Evolutionary conservation across 2,888 invertebrate genomes (phyloP), one percentile per base, ranked within the genome.

Genomic region (Ctena decussata): DNA sequence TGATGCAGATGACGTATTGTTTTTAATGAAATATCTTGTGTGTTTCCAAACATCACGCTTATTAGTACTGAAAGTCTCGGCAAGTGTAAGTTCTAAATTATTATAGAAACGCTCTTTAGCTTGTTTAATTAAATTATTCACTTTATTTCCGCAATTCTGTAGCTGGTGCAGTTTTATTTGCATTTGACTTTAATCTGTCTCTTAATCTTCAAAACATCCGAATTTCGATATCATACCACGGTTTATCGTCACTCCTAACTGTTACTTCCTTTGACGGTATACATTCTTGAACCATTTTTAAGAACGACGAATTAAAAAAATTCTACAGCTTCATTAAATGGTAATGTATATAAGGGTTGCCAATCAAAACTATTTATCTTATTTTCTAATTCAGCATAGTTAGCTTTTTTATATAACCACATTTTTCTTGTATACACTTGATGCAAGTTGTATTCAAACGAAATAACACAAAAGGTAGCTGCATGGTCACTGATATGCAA

Each of bases 211-310:
- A 53, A 21, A n/a, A 53, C 21, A 5, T 53, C 5, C 53, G 53
- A 21, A 53, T 53, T 53, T 53, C 53, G n/a, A n/a, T n/a, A n/a
- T n/a, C n/a, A n/a, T n/a, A n/a, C n/a, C n/a, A n/a, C n/a, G n/a
- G n/a, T n/a, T 53, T 53, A 53, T 53, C 53, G 21, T 53, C 53
- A 21, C 53, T 53, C 21, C 80, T 70, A 46, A 80, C 35, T 12
- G 84, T 84, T 57, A 80, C 72, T 27, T 53, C 53, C 53, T 77
- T 73, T 0, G 41, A 70, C 5, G 84, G 80, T 37, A 84, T 84
- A 60, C 84, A 75, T 46, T 69, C 2, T 32, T 49, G 15, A 57
- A 76, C 77, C n/a, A 76, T 24, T 18, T 77, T 46, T 0, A 72
- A 46, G 35, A 76, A 49, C 35, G 21, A 8, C 5, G 18, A 5